Conservation (phyloP, 1,140 invertebrate genomes). For the Tachypleus tridentatus region DNA sequence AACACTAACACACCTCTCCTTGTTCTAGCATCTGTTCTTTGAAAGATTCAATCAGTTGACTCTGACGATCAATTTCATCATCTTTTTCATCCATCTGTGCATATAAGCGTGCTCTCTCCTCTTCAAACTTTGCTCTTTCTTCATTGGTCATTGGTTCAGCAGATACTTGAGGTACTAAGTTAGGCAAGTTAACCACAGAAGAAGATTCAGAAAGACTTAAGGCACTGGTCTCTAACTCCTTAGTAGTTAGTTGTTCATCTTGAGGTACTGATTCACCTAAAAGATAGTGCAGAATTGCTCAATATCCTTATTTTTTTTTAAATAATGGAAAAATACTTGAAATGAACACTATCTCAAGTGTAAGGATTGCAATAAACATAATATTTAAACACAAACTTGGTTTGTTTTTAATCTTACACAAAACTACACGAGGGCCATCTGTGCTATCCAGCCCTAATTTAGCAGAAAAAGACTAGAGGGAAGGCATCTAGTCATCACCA, state of each 20-base stretch:
- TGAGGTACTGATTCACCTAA: slow-evolving; percentile 75
- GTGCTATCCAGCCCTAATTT: no score
- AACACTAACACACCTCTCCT: slow-evolving; percentile 48
- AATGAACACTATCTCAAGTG: no score
- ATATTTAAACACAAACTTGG: no score
- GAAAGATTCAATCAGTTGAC: slow-evolving; percentile 89
- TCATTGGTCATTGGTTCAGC: slow-evolving; percentile 50
- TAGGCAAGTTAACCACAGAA: slow-evolving; percentile 27
- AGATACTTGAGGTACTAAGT: slow-evolving; percentile 24
- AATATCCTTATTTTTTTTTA: no score
- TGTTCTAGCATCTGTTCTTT: slow-evolving; percentile 98
- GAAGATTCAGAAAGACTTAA: slow-evolving; percentile 22
- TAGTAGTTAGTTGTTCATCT: slow-evolving; percentile 83
- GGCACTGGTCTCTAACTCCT: slow-evolving; percentile 38
- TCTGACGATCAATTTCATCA: slow-evolving; percentile 97
- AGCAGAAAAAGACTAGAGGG: no score
- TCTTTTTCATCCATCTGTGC: slow-evolving; percentile 98
- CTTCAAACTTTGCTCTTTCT: slow-evolving; percentile 48
- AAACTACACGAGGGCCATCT: no score
- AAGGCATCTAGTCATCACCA: no score
- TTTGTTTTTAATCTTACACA: no score
- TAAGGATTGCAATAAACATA: no score
- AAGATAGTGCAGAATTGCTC: neutral
- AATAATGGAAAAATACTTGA: no score
- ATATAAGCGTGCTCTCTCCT: slow-evolving; percentile 83